Base-by-base conservation (phyloP, 2,888 invertebrate species). In the Apodemia mormo region DNA sequence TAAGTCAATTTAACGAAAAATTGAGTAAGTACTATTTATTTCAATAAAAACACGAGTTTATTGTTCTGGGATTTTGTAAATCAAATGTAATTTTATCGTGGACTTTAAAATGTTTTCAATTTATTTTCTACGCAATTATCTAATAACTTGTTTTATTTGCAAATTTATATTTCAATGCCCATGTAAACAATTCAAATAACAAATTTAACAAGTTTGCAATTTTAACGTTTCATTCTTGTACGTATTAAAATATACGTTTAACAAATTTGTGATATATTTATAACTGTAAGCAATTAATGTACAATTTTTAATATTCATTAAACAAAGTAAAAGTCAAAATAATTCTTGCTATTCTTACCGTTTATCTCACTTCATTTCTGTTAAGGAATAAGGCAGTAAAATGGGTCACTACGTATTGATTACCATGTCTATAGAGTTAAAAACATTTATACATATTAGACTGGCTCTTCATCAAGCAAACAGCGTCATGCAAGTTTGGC, bases 221-320 rank as follows among this genome's bases (percentile, higher is more conserved):
- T 49, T 49, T 49, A 14, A 49, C 4, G 14, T 49, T 14, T 5
- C 49, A 49, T 14, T 49, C 10, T 45, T 45, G 12, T 2, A 45
- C 9, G 56, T 56, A 56, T 56, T 56, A 29, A 7, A 22, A 54
- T 54, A 56, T 56, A 22, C n/a, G 7, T 9, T 56, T 29, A 22
- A 56, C 56, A 33, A 68, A 68, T 22, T 49, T 68, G 68, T 68
- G 64, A 65, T 68, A 68, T 49, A n/a, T 56, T 22, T 52, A 49
- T 64, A 49, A 65, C 22, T 64, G 64, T 68, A 68, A 68, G 68
- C 68, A 68, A 68, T 68, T 37, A 30, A 68, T 64, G 64, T 68
- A 68, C 61, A 68, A 68, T 68, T 68, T 65, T 49, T 61, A 45
- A 45, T 68, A 56, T 56, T 29, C 3, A 56, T 8, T 9, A 56